Evolutionary conservation across 2,888 invertebrate species (phyloP).

Genomic region (Gari tellinella): DNA sequence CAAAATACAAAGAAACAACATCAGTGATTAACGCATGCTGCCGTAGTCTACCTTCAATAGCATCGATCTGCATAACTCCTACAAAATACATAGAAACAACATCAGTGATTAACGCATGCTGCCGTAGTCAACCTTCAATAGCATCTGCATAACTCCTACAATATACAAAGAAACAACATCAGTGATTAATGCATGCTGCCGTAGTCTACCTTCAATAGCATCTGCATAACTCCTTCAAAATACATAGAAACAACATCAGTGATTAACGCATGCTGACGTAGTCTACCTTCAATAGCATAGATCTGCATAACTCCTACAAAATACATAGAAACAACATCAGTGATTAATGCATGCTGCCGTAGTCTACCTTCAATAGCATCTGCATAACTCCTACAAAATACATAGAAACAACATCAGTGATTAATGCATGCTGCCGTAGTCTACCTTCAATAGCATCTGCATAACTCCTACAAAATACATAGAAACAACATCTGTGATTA

Average conservation of each 20-base stretch:
- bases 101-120: constrained; percentile 90
- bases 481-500: constrained; percentile 89
- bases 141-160: constrained; percentile 93
- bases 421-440: constrained; percentile 89
- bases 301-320: no score
- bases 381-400: constrained; percentile 89
- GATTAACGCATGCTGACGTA: constrained; percentile 89
- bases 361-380: constrained; percentile 93
- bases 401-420: constrained; percentile 89
- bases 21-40: constrained; percentile 90
- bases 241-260: constrained; percentile 88
- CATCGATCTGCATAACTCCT: constrained; percentile 94
- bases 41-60: constrained; percentile 92
- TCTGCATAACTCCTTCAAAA: constrained; percentile 91
- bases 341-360: constrained; percentile 89
- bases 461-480: constrained; percentile 87
- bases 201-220: constrained; percentile 92
- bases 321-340: constrained; percentile 94
- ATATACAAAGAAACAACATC: constrained; percentile 85
- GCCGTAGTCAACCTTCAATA: constrained; percentile 92
- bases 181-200: constrained; percentile 89
- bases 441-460: constrained; percentile 94
- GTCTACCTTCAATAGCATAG: constrained; percentile 91
- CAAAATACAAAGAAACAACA: constrained; percentile 79
- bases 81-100: constrained; percentile 85